Conservation (phyloP, 2,113 vertebrate species). For the Cheilinus undulatus region DNA sequence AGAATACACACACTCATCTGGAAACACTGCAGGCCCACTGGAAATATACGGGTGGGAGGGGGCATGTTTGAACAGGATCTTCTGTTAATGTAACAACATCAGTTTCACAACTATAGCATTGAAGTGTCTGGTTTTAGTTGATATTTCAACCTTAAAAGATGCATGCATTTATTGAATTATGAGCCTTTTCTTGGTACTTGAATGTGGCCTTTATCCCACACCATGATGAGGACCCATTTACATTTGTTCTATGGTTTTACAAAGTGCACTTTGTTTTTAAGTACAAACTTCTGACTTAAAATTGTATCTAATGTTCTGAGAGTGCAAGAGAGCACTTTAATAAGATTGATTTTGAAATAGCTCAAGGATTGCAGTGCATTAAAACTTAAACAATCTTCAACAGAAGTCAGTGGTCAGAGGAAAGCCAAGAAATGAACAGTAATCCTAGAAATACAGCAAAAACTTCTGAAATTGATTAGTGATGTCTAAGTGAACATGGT, state of each 20-base stretch:
- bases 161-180: not conserved
- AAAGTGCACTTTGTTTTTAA: conserved; percentile 1
- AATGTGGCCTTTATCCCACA: not conserved
- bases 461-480: not conserved
- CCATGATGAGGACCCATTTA: not conserved
- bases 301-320: conserved; percentile 28
- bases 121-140: conserved; percentile 24
- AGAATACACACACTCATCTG: conserved; percentile 37
- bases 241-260: not conserved
- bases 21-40: conserved; percentile 51
- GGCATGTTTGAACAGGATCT: conserved; percentile 14
- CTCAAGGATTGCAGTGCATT: not conserved
- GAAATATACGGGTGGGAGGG: conserved; percentile 35
- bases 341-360: conserved; percentile 1
- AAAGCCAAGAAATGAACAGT: conserved; percentile 24
- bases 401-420: not conserved
- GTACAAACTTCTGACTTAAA: too few relatives aligned
- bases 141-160: not conserved
- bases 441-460: conserved; percentile 11
- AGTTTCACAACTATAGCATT: conserved; percentile 11
- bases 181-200: conserved; percentile 3
- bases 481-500: not conserved
- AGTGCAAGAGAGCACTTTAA: conserved; percentile 2
- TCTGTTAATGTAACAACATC: conserved; percentile 5
- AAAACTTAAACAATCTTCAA: too few relatives aligned